phyloP scores from a whole-genome alignment of 2,113 vertebrate species.

The Acanthochromis polyacanthus region DNA sequence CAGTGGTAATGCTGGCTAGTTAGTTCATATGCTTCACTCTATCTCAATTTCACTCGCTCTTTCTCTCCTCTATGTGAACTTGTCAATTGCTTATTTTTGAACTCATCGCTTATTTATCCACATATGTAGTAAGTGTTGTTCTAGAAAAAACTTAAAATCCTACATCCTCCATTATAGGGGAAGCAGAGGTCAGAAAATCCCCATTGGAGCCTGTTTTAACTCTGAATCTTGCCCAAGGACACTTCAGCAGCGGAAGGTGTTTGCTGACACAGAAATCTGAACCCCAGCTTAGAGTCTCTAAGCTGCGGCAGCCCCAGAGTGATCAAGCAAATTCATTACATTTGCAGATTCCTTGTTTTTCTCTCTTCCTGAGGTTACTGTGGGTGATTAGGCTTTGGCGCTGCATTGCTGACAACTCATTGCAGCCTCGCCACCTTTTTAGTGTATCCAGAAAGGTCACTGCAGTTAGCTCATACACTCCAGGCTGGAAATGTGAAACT shows the following conservation, averaged over 20 bases:
- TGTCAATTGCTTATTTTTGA: background rate
- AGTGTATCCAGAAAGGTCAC: constrained; percentile 61
- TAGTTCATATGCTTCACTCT: constrained; percentile 43
- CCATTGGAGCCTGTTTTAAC: constrained; percentile 16
- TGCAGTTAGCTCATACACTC: constrained; percentile 31
- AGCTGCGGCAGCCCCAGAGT: constrained; percentile 14
- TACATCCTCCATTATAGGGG: background rate
- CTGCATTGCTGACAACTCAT: constrained; percentile 52
- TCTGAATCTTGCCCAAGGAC: constrained; percentile 59
- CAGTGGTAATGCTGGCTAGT: constrained; percentile 54
- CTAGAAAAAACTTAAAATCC: background rate
- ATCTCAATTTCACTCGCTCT: constrained; percentile 30
- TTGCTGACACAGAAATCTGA: constrained; percentile 56
- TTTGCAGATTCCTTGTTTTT: constrained; percentile 37
- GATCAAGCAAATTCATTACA: constrained; percentile 43
- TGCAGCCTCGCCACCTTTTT: constrained; percentile 52
- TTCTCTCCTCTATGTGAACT: background rate
- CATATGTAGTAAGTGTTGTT: background rate
- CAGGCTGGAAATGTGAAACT: background rate
- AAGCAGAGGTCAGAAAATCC: constrained; percentile 27
- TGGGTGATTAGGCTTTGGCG: constrained; percentile 39
- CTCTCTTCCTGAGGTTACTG: constrained; percentile 41
- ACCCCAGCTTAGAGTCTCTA: constrained; percentile 37
- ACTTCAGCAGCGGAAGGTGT: constrained; percentile 52
- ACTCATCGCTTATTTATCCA: background rate